Conservation (phyloP, 2,888 invertebrate genomes). For the Helleia helle region DNA sequence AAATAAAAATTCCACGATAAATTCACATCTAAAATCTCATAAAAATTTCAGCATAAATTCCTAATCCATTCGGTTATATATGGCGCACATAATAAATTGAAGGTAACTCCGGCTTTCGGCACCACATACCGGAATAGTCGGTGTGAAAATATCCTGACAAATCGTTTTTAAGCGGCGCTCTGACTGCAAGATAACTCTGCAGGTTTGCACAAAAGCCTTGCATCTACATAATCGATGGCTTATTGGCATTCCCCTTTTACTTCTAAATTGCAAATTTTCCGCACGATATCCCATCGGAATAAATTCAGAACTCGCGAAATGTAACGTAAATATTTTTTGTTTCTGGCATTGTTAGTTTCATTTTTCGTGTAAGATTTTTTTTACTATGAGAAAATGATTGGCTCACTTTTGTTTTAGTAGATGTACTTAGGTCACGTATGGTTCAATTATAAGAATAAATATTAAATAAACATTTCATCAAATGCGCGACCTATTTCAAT, state of each 20-base stretch:
- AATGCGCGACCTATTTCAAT: too few relatives aligned
- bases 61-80: constrained; percentile 4
- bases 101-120: constrained; percentile 30
- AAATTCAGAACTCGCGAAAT: constrained; percentile 61
- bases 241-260: constrained; percentile 70
- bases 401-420: too few relatives aligned
- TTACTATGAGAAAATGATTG: too few relatives aligned
- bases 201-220: constrained; percentile 59
- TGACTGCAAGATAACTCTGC: constrained; percentile 63
- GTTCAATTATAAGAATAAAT: too few relatives aligned
- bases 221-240: constrained; percentile 72
- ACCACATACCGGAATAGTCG: constrained; percentile 33
- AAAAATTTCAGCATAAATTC: not conserved
- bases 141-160: constrained; percentile 52
- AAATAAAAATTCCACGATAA: too few relatives aligned
- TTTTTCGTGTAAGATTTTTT: too few relatives aligned
- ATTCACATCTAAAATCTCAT: too few relatives aligned
- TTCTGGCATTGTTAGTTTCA: too few relatives aligned
- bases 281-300: constrained; percentile 66
- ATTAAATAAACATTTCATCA: too few relatives aligned
- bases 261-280: constrained; percentile 74
- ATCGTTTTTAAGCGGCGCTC: constrained; percentile 50
- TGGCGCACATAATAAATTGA: constrained; percentile 23
- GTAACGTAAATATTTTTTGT: constrained; percentile 50
- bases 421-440: too few relatives aligned